Percentiles rank a stretch among this genome's conserved stretches.
Evolutionary conservation across 1,140 invertebrate species (phyloP).

Genomic region (Panulirus ornatus): DNA sequence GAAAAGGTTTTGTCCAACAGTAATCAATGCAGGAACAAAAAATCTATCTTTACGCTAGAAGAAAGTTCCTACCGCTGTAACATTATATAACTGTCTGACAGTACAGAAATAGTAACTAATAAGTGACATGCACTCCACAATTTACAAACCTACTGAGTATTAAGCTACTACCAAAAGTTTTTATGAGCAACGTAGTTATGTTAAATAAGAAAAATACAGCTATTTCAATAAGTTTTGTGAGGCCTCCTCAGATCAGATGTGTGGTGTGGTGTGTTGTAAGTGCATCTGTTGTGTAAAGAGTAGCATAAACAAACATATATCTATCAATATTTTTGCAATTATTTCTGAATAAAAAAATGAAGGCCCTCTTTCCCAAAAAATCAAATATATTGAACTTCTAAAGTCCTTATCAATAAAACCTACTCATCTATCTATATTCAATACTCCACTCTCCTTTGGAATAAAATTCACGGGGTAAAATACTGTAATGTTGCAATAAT

Average conservation of each 20-base stretch:
- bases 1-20: too few species aligned
- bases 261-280: background rate
- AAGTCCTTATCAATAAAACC: background rate
- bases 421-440: background rate
- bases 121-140: background rate
- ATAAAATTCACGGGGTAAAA: background rate
- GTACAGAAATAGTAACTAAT: background rate
- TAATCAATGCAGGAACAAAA: background rate
- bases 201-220: background rate
- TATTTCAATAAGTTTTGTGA: background rate
- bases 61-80: background rate
- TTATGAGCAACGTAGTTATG: background rate
- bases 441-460: too few species aligned
- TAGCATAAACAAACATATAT: too few species aligned
- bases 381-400: too few species aligned
- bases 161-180: background rate
- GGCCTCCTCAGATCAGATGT: background rate
- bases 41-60: background rate
- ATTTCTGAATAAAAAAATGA: background rate
- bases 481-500: background rate
- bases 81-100: background rate
- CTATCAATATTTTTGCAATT: too few species aligned
- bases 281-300: background rate
- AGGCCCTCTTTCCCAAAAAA: too few species aligned
- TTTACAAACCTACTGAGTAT: background rate